phyloP scores from a whole-genome alignment of 2,113 vertebrate species.

The Microcebus griseorufus region DNA sequence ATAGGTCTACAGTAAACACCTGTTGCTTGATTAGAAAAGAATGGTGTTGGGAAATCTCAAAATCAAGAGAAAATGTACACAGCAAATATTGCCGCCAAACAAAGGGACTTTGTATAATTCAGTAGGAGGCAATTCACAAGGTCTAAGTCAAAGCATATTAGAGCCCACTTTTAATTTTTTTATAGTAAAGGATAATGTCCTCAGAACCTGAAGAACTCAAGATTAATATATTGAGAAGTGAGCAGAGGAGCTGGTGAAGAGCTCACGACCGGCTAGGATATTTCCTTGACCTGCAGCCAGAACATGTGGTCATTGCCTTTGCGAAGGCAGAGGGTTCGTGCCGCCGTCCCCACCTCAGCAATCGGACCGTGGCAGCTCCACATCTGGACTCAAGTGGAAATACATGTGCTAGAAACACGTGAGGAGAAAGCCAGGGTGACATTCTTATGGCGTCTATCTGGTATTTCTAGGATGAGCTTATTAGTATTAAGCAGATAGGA shows the following conservation, averaged over 20 bases:
- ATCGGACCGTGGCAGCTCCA: background rate
- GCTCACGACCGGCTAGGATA: background rate
- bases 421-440: background rate
- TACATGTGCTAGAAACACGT: background rate
- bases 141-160: background rate
- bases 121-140: background rate
- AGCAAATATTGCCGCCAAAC: background rate
- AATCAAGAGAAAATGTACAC: background rate
- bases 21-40: background rate
- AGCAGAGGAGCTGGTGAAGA: background rate
- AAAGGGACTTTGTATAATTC: background rate
- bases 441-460: background rate
- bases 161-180: slow-evolving; percentile 38
- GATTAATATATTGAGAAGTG: background rate
- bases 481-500: background rate
- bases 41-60: background rate
- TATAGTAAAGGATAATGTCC: slow-evolving; percentile 13
- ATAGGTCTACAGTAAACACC: background rate
- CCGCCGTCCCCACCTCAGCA: background rate
- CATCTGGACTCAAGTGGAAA: background rate
- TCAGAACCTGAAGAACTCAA: slow-evolving; percentile 23
- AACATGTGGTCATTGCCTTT: background rate
- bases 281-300: background rate
- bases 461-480: background rate
- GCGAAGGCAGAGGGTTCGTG: background rate